Percentiles rank a stretch among this genome's conserved stretches.
Conservation (phyloP, 2,113 vertebrate species). For the Agapornis roseicollis region DNA sequence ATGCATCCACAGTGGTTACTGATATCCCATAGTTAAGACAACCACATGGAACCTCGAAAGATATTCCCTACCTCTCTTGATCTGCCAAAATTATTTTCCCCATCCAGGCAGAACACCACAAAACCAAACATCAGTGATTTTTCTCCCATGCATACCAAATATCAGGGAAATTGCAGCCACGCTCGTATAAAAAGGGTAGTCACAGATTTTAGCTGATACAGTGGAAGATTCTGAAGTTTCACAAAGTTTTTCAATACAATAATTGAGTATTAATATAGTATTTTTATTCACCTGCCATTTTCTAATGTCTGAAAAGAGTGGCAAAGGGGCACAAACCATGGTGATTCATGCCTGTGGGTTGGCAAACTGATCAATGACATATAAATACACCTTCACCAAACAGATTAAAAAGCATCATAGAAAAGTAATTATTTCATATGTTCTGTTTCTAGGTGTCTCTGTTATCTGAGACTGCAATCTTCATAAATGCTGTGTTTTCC, state of each 20-base stretch:
- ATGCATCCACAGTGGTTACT: neutral
- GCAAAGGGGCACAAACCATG: neutral
- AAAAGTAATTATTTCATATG: neutral
- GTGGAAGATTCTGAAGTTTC: neutral
- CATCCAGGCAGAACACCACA: neutral
- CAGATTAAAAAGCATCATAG: neutral
- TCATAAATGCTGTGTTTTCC: neutral
- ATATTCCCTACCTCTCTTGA: neutral
- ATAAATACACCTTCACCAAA: neutral
- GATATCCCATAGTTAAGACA: neutral
- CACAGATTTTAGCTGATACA: neutral
- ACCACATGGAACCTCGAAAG: rapidly evolving
- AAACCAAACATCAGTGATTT: neutral
- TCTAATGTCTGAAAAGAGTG: neutral
- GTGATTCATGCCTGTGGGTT: neutral
- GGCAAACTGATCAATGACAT: neutral
- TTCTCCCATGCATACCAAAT: neutral
- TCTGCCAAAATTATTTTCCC: neutral
- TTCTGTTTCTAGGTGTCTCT: neutral
- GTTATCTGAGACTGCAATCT: neutral
- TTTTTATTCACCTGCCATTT: neutral
- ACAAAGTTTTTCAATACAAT: neutral
- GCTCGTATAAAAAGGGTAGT: neutral
- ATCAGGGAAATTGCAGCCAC: neutral
- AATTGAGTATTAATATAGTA: neutral